Percentiles rank a stretch among this genome's conserved stretches.
Evolutionary conservation across 2,113 vertebrate species (phyloP).

Genomic region (Mixornis gularis): DNA sequence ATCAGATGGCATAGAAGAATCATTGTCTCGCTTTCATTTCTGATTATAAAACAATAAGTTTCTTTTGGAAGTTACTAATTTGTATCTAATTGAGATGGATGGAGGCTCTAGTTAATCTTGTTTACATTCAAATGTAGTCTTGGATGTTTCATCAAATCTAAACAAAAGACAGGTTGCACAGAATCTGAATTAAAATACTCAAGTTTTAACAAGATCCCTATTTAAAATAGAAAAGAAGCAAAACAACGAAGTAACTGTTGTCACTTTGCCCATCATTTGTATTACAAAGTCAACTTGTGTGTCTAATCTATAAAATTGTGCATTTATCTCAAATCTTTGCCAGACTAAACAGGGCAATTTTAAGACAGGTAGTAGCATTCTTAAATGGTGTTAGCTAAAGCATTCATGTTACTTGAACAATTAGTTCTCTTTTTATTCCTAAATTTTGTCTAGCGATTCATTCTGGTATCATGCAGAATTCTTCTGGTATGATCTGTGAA

Average conservation of each 20-base stretch:
- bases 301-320: background rate
- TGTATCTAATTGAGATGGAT: background rate
- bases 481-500: background rate
- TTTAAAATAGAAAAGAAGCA: background rate
- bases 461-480: background rate
- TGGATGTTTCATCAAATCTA: background rate
- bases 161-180: background rate
- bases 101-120: background rate
- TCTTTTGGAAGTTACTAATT: background rate
- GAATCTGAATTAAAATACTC: background rate
- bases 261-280: background rate
- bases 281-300: background rate
- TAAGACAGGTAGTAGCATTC: background rate
- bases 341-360: background rate
- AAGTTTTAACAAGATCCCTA: background rate
- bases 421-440: background rate
- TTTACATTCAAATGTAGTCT: background rate
- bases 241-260: background rate
- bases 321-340: background rate
- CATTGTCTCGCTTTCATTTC: background rate
- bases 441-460: background rate
- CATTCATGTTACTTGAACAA: background rate
- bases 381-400: background rate
- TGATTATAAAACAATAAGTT: background rate
- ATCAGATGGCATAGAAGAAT: background rate